Evolutionary conservation across 2,888 invertebrate genomes (phyloP).

Genomic region (Lycaena phlaeas): DNA sequence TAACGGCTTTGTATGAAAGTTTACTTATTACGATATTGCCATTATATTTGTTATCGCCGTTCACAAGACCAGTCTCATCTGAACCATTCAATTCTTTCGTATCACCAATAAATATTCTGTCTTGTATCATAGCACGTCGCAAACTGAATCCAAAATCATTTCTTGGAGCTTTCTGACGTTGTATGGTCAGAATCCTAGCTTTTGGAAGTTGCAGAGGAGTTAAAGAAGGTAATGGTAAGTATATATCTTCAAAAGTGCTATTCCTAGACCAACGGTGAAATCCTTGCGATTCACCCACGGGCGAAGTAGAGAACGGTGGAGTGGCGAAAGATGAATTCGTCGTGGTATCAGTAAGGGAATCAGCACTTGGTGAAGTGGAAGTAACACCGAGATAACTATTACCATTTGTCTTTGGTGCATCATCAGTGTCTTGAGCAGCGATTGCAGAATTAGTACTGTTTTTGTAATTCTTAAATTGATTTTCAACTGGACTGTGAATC

Average conservation of each 20-base stretch:
- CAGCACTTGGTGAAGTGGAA: constrained; percentile 87
- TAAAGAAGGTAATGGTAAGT: constrained; percentile 80
- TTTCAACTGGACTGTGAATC: constrained; percentile 68
- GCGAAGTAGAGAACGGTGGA: constrained; percentile 88
- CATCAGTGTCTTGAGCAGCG: constrained; percentile 54
- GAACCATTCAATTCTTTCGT: constrained; percentile 42
- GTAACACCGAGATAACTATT: constrained; percentile 77
- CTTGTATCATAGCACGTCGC: constrained; percentile 87
- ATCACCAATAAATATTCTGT: constrained; percentile 70
- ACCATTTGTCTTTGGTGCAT: constrained; percentile 59
- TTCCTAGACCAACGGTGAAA: constrained; percentile 86
- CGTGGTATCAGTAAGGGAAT: constrained; percentile 86
- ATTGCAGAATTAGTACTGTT: constrained; percentile 56
- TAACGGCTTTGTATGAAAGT: constrained; percentile 80
- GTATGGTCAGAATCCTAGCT: constrained; percentile 83
- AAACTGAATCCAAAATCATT: constrained; percentile 96
- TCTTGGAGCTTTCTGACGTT: constrained; percentile 84
- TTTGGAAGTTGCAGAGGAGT: constrained; percentile 79
- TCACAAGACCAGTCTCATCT: constrained; percentile 40
- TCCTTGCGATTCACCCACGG: constrained; percentile 88
- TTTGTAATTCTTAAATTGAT: constrained; percentile 59
- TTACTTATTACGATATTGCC: constrained; percentile 45
- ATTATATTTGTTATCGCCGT: constrained; percentile 53
- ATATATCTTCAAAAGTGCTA: constrained; percentile 82
- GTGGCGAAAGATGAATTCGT: constrained; percentile 91